Evolutionary conservation across 1,140 invertebrate species (phyloP).

Genomic region (Lordiphosa stackelbergi): DNA sequence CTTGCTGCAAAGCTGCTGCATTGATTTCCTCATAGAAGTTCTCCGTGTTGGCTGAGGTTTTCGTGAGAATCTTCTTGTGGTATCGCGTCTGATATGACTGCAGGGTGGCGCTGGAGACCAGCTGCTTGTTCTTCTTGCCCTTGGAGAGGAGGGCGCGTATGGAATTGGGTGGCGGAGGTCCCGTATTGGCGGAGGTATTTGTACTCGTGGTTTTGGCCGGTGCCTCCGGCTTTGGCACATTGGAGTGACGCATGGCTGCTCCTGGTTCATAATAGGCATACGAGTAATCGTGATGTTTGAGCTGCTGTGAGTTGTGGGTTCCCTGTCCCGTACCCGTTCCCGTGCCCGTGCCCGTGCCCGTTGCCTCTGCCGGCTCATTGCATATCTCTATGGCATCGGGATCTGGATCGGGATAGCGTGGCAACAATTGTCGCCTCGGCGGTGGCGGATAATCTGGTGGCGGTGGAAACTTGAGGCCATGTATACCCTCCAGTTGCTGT

Average conservation of each 20-base stretch:
- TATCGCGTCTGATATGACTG: constrained; percentile 68
- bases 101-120: constrained; percentile 55
- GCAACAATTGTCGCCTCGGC: constrained; percentile 34
- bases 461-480: constrained; percentile 61
- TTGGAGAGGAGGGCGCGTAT: constrained; percentile 72
- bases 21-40: constrained; percentile 92
- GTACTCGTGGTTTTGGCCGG: background rate
- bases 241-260: constrained; percentile 79
- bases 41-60: constrained; percentile 84
- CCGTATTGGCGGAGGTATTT: constrained; percentile 44
- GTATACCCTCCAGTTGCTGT: constrained; percentile 31
- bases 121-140: constrained; percentile 69
- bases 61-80: constrained; percentile 59
- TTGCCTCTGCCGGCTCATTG: constrained; percentile 31
- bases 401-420: constrained; percentile 68
- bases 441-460: constrained; percentile 68
- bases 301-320: background rate
- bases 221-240: constrained; percentile 80
- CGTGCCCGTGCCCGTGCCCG: background rate
- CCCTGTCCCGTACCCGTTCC: background rate
- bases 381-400: constrained; percentile 73
- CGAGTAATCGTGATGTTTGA: constrained; percentile 80
- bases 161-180: constrained; percentile 76
- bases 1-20: constrained; percentile 77
- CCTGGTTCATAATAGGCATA: constrained; percentile 88